Base-by-base conservation (phyloP, 2,113 vertebrate genomes). In the Eublepharis macularius region DNA sequence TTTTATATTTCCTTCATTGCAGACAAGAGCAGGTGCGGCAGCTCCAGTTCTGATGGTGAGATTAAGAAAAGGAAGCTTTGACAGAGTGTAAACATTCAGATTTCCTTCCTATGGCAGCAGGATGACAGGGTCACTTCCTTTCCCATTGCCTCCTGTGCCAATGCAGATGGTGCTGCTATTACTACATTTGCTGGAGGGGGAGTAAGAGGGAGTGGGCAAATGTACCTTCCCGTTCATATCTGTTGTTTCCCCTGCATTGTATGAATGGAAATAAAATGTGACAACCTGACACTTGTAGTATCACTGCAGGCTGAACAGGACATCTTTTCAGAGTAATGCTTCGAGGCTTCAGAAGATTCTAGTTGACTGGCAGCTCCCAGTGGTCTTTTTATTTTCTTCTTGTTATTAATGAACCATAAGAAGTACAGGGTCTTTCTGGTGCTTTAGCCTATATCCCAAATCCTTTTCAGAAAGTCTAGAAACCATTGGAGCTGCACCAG, bases 21-120 rank as follows among this genome's bases (percentile, higher is more conserved):
- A 63, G 51, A 57, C 81, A 89, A 75, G 84, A 91, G 90, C 90
- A 94, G 91, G 87, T 93, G 84, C 77, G 32, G 47, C 69, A 47
- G 72, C 85, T 76, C n/a, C 87, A 84, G 75, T 80, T 91, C 88
- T 89, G 69, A 81, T 84, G 43, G 51, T 72, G 57, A 82, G 39
- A 86, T 72, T 57, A 0, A 0, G 84, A 85, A 83, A 88, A 91
- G 60, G 88, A 74, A 32, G 63, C 72, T 76, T 32, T 39, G 76
- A 19, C 19, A 76, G 89, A 1, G 24, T 34, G 0, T 78, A 89
- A 69, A 81, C 80, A 17, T 41, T 81, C 10, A 29, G 45, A 16
- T 60, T 39, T 83, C 73, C 88, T 88, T 90, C 88, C 60, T 80
- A 45, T 66, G 82, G 39, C 76, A 88, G 86, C 84, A 76, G 47